Evolutionary conservation across 1,140 invertebrate species (phyloP), one percentile per base, ranked within the genome.

Genomic region (Drosophila tsacasi): DNA sequence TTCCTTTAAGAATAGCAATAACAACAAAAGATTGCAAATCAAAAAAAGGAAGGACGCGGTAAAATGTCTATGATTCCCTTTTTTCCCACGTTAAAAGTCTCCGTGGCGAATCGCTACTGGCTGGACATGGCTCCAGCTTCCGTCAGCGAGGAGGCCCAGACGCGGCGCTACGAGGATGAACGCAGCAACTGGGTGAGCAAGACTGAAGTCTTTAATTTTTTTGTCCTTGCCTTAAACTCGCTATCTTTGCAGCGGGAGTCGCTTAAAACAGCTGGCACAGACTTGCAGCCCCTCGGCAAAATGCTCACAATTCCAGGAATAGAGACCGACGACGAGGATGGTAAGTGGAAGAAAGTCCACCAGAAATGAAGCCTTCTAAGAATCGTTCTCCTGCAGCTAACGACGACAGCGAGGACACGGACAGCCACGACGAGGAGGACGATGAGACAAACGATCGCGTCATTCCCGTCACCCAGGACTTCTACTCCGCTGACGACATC

Each of bases 241-340:
- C 2, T 5, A 19, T 19, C 5, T 21, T 17, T 35, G 4, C 25
- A 92, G 91, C 72, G 91, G 1, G 89, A 92, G 46, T 87, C 90
- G 2, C 72, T 93, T 15, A 93, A 92, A 44, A 92, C 81, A 27
- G 83, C 81, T 8, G 89, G 86, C 3, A 79, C 81, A 13, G 91
- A 93, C 58, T 46, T 93, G 25, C 83, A 92, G 54, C 92, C 92
- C 6, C 59, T 93, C 27, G 92, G 92, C 5, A 93, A 93, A 68
- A 91, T 92, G 55, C 69, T 89, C 10, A 92, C 92, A 15, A 71
- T 91, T 49, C 83, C 85, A 2, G 92, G 92, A 12, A 86, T 92
- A 1, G 92, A 93, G 42, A 93, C 92, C 5, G 92, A 93, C 54
- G 92, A 93, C 40, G 92, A 93, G 50, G 92, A 93, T 58, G 91